Evolutionary conservation across 1,140 invertebrate species (phyloP), one percentile per base, ranked within the genome.

Genomic region (Megalonaias nervosa): DNA sequence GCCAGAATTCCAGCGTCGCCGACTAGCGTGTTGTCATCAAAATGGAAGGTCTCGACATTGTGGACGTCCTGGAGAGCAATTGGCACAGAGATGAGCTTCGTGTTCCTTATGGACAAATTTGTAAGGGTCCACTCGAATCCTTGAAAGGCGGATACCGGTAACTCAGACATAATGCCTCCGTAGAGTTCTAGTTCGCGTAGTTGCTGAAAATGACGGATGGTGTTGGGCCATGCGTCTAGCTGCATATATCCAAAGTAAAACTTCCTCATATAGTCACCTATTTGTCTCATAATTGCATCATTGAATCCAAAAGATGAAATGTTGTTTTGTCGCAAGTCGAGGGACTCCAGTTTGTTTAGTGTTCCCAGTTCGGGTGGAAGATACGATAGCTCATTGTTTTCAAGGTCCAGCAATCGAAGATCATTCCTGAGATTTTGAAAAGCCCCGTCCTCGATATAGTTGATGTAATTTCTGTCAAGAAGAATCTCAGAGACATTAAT

Each of bases 1-100:
- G 67, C 67, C 2, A 77, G 65, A 17, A 77, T 77, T 16, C 75
- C 75, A 60, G 68, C 75, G 21, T 77, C 75, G 26, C 48, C 69
- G 1, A 77, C 68, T 60, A 23, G 16, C 9, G 64, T 26, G 38
- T 77, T 77, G 56, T 77, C 67, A 65, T 77, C 75, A 57, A 77
- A 77, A 61, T 77, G 75, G 23, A 77, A 61, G 13, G 71, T 65
- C 16, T 19, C 67, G 16, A 23, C 21, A 55, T 65, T 77, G 21
- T 77, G 57, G 1, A 77, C 31, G 38, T 77, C 61, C 55, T 77
- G 68, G 12, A 77, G 55, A 3, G 75, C 75, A 21, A 77, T 71
- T 3, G 75, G 75, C 4, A 71, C 68, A 6, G 68, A 59, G 38
- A 77, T 77, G 1, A 77, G 58, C 17, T 77, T 17, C 26, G 75